Base-by-base conservation (phyloP, 2,797 vertebrate genomes). In the Tapera naevia region DNA sequence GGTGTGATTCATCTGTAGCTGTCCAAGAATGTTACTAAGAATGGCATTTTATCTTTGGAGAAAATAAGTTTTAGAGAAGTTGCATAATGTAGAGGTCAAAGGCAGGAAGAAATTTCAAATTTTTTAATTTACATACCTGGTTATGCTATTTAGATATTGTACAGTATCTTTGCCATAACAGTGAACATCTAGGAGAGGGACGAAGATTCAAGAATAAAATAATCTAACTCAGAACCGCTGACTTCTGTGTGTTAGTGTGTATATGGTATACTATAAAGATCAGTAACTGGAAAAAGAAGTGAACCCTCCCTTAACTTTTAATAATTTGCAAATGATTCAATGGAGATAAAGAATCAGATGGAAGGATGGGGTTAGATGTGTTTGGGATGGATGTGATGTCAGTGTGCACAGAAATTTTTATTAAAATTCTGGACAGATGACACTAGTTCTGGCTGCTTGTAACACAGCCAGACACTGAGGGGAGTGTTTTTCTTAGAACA, bases 31-130 rank as follows among this genome's bases (percentile, higher is more conserved):
- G 10, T 46, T 64, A 45, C 46, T 67, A 51, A 83, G 73, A 93
- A 74, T 67, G 65, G 50, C 64, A 61, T 80, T 94, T 85, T 82
- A 53, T 64, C 64, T 90, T 81, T 64, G 65, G 53, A 74, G 65
- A 92, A 95, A 93, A 71, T 61, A 74, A 89, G 37, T 27, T 61
- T 78, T 74, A 39, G 43, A 83, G 65, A 93, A 82, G 32, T 73
- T 87, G 15, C 0, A 0, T n/a, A 35, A 72, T 58, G 39, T 24
- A n/a, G 35, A 80, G 57, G 88, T 95, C 74, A 87, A 89, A 87
- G 41, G 30, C 61, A 74, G 60, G 17, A 80, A 65, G 43, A 93
- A 7, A 86, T 67, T 87, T 72, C 30, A 48, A 69, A 32, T 83
- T 69, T 74, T 51, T 27, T 61, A 35, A 83, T 94, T 86, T 71